Base-by-base conservation (phyloP, 2,113 vertebrate genomes). In the Electrona antarctica region DNA sequence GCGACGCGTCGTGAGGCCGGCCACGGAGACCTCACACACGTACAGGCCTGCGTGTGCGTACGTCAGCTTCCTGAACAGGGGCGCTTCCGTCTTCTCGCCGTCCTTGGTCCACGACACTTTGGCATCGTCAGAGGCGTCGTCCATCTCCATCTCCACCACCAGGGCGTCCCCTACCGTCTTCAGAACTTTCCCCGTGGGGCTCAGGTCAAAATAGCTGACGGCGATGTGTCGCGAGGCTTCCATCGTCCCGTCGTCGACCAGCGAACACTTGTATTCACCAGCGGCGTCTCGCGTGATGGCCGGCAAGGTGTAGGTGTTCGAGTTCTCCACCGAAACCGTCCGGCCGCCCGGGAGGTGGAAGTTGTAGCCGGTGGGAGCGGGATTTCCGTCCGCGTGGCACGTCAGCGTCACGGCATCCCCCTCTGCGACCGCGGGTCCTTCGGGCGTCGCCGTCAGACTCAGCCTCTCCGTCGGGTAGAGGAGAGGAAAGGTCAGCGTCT, bases 381-480 rank as follows among this genome's bases (percentile, higher is more conserved):
- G 95, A 74, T 96, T 96, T 71, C 95, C 95, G 56, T 96, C 96
- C 61, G 95, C 95, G 55, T 91, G 89, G 85, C 95, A 96, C 75
- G 91, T 94, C 59, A 96, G 87, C 59, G 93, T 95, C 73, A 96
- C 86, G 68, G 95, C 93, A 86, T 95, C 94, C 0, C 95, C 95
- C 91, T 96, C 95, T 87, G 93, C 95, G 85, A 96, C 85, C n/a
- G n/a, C n/a, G 64, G 88, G 91, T 49, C 71, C 91, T 54, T 88
- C 91, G 77, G 86, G 75, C 67, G 93, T 63, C 72, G 95, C 92
- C 85, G 93, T 87, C 84, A 96, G 93, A 78, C 77, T 93, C 83
- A 96, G 92, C 82, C 93, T 94, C 86, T 96, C 95, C 67, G 95
- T 95, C 63, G 95, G 95, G 88, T 96, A 96, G 78, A 94, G 92